Conservation (phyloP, 2,113 vertebrate genomes). For the Lepus europaeus region DNA sequence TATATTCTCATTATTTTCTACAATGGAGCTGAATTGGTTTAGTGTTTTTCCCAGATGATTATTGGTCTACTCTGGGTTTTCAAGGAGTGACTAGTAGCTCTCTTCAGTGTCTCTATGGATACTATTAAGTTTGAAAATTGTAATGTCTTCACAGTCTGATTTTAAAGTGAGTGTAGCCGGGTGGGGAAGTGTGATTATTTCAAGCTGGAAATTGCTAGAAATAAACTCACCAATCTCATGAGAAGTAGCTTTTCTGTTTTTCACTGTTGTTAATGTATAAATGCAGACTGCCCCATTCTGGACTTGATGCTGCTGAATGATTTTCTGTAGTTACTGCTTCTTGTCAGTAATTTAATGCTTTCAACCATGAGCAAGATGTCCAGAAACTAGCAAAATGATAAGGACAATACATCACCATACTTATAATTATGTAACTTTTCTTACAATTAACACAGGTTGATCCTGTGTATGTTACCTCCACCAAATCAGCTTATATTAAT, state of each 20-base stretch:
- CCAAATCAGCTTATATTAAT: slow-evolving; percentile 79
- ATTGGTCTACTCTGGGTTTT: neutral
- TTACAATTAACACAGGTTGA: neutral
- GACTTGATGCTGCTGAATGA: neutral
- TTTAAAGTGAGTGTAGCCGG: neutral
- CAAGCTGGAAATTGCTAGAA: slow-evolving; percentile 9
- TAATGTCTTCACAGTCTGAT: neutral
- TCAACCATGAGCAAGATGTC: neutral
- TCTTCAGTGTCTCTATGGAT: neutral
- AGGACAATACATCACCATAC: neutral
- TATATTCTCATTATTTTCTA: slow-evolving; percentile 6
- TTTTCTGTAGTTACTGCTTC: neutral
- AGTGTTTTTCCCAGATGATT: neutral
- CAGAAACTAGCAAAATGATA: neutral
- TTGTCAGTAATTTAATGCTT: neutral
- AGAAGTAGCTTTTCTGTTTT: neutral
- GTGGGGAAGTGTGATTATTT: neutral
- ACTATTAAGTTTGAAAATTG: neutral
- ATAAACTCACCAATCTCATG: neutral
- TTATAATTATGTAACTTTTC: slow-evolving; percentile 31
- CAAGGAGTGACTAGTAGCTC: neutral
- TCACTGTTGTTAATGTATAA: neutral
- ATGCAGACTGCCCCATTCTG: neutral
- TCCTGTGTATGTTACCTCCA: slow-evolving; percentile 68
- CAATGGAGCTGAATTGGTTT: neutral